A percentile compares a stretch with the other conserved stretches of the same genome.
Evolutionary conservation across 2,113 vertebrate species (phyloP).

Genomic region (Sylvia atricapilla): DNA sequence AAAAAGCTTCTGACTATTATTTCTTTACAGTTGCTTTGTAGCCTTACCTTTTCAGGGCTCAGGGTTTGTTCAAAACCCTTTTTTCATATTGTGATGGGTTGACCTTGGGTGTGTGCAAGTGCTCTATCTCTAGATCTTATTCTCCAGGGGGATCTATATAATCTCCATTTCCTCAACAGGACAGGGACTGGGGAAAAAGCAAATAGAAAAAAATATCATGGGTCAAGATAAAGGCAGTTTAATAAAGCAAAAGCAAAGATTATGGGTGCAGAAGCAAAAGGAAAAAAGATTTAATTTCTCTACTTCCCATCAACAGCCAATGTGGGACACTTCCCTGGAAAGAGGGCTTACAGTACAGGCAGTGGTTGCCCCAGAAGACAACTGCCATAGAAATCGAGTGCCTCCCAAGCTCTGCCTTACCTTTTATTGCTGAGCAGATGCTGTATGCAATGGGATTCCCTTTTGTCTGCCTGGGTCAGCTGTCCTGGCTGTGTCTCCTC

Average conservation of each 20-base stretch:
- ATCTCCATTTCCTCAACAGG: not conserved
- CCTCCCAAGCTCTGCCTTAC: not conserved
- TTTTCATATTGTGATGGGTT: not conserved
- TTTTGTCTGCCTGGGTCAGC: not conserved
- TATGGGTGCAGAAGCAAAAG: not conserved
- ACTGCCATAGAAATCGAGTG: rapidly evolving
- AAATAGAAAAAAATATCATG: not conserved
- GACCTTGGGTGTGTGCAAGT: not conserved
- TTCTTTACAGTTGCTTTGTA: not conserved
- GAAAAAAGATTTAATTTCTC: not conserved
- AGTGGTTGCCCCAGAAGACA: not conserved
- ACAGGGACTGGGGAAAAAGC: not conserved
- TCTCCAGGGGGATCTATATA: not conserved
- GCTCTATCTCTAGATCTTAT: not conserved
- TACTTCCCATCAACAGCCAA: not conserved
- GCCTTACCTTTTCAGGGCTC: not conserved
- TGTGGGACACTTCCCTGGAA: too few relatives aligned
- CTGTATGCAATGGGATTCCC: not conserved
- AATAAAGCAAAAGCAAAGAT: not conserved
- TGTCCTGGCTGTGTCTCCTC: not conserved
- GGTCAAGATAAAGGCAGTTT: not conserved
- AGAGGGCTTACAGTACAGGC: not conserved
- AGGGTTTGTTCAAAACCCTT: not conserved
- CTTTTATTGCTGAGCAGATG: not conserved
- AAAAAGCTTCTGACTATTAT: not conserved